phyloP scores from a whole-genome alignment of 2,888 invertebrate genomes.

The Megastigmus dorsalis region DNA sequence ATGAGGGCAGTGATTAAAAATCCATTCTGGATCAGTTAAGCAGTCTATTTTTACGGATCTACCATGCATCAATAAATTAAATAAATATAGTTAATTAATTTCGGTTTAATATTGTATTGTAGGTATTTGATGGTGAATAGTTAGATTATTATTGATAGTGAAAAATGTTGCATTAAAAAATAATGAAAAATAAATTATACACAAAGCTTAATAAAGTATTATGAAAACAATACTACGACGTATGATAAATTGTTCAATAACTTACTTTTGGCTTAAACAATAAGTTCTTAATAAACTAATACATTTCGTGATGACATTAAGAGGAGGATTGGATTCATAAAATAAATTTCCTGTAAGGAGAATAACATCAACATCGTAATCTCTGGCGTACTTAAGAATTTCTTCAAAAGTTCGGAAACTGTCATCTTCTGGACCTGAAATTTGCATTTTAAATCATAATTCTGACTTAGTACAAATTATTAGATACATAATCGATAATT shows the following conservation, averaged over 20 bases:
- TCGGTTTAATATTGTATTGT: too few species aligned
- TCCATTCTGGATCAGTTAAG: slow-evolving; percentile 87
- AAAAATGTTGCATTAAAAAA: too few species aligned
- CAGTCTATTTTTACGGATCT: slow-evolving; percentile 83
- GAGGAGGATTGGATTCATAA: slow-evolving; percentile 94
- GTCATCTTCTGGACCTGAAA: slow-evolving; percentile 80
- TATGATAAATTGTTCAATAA: neutral
- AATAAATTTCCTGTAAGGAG: slow-evolving; percentile 97
- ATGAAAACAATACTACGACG: slow-evolving; percentile 27
- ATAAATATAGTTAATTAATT: too few species aligned
- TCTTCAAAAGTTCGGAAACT: slow-evolving; percentile 96
- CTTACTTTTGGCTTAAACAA: slow-evolving; percentile 77
- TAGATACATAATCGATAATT: too few species aligned
- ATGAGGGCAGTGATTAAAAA: slow-evolving; percentile 81
- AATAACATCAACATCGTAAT: slow-evolving; percentile 89
- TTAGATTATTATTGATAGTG: too few species aligned
- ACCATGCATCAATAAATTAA: slow-evolving; percentile 43
- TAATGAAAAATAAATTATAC: too few species aligned
- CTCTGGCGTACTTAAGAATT: slow-evolving; percentile 86
- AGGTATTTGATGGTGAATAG: too few species aligned
- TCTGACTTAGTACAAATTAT: too few species aligned
- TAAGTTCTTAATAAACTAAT: slow-evolving; percentile 85
- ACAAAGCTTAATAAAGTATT: too few species aligned
- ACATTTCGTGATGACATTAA: slow-evolving; percentile 83
- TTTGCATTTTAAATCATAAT: neutral